These are phyloP conservation scores for Drosophila murphyi DNA, from an alignment of 1,140 invertebrate genomes.

Conservation along the genomic window DNA sequence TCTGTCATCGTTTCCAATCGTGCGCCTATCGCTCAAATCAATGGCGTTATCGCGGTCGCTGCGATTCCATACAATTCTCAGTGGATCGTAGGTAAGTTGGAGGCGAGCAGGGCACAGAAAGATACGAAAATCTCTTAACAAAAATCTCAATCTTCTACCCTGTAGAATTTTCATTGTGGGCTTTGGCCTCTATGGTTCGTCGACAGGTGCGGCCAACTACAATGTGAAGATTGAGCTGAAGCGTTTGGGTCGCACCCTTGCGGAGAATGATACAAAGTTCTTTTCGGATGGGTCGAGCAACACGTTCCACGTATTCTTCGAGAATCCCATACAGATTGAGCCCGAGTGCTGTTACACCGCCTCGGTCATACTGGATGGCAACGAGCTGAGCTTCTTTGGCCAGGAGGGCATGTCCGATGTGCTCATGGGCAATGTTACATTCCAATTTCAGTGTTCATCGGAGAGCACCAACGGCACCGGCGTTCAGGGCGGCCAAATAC, in stretches of 20 bases:
- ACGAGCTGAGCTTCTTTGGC: conserved; percentile 97
- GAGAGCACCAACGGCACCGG: conserved; percentile 97
- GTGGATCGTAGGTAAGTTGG: conserved; percentile 88
- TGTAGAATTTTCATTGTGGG: conserved; percentile 94
- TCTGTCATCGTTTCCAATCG: conserved; percentile 97
- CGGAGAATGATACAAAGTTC: conserved; percentile 95
- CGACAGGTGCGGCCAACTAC: conserved; percentile 95
- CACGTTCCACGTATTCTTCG: conserved; percentile 96
- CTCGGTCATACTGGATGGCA: conserved; percentile 94
- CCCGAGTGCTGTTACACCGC: conserved; percentile 96
- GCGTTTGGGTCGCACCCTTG: conserved; percentile 92
- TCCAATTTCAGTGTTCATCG: conserved; percentile 97
- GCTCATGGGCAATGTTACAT: conserved; percentile 94
- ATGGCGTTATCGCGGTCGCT: conserved; percentile 95
- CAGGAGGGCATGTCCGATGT: conserved; percentile 97
- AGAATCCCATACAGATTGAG: conserved; percentile 96
- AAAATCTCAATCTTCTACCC: no score
- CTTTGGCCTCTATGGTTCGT: conserved; percentile 96
- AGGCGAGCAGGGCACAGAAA: conserved; percentile 69
- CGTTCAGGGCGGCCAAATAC: conserved; percentile 97
- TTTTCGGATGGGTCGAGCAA: conserved; percentile 97
- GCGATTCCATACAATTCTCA: conserved; percentile 96
- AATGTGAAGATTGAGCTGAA: conserved; percentile 96
- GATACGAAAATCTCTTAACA: neutral
- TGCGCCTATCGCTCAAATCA: conserved; percentile 98